These are phyloP conservation scores for Leucopsar rothschildi DNA, from an alignment of 2,113 vertebrate genomes.

Conservation along the genomic window DNA sequence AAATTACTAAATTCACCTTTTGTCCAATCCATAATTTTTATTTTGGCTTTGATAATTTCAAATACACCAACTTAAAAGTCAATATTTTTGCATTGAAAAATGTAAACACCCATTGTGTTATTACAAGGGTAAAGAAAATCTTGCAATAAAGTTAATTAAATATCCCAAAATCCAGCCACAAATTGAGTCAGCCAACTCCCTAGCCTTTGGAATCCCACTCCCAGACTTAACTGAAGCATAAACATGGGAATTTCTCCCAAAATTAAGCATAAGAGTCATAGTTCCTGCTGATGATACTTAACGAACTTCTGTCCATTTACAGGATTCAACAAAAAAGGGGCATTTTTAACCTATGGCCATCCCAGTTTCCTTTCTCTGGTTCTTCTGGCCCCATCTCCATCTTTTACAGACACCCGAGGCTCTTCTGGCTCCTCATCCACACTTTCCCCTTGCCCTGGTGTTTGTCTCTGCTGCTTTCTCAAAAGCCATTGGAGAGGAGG, in stretches of 20 bases:
- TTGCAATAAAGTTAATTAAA: neutral
- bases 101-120: neutral
- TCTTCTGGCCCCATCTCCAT: neutral
- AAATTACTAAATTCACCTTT: neutral
- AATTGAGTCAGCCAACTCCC: neutral
- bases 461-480: neutral
- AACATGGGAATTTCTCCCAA: neutral
- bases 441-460: accelerated
- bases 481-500: neutral
- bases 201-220: neutral
- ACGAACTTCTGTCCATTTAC: neutral
- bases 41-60: neutral
- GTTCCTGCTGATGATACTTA: neutral
- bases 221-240: neutral
- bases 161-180: neutral
- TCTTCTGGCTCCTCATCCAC: neutral
- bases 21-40: neutral
- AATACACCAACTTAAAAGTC: neutral
- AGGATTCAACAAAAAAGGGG: neutral
- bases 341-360: neutral
- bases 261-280: neutral
- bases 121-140: neutral
- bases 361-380: neutral
- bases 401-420: neutral
- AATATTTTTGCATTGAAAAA: neutral